Conservation (phyloP, 2,113 vertebrate genomes). For the Chunga burmeisteri region DNA sequence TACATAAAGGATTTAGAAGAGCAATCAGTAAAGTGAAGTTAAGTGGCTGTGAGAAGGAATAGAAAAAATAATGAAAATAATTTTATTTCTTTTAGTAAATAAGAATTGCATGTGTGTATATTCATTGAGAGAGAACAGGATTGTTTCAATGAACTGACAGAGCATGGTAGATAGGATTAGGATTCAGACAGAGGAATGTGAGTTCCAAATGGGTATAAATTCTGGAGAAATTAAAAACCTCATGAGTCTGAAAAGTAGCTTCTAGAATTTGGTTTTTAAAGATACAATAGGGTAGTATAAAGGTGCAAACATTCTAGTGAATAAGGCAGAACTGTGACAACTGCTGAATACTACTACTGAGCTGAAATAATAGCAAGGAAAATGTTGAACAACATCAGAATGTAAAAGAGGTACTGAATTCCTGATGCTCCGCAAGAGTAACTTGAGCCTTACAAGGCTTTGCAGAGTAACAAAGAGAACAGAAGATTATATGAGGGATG, state of each 20-base stretch:
- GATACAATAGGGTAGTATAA: no score
- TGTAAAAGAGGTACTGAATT: background rate
- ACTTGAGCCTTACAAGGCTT: background rate
- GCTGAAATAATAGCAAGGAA: background rate
- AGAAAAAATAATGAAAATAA: slow-evolving; percentile 9
- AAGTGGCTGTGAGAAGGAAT: background rate
- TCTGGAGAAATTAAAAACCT: background rate
- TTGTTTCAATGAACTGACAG: background rate
- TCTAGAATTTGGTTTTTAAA: background rate
- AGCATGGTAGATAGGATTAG: background rate
- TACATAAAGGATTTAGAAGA: slow-evolving; percentile 15
- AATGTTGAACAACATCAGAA: background rate
- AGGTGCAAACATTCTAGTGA: background rate
- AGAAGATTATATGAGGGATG: background rate
- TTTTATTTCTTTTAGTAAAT: background rate
- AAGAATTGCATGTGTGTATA: background rate
- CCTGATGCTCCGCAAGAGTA: background rate
- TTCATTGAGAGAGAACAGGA: background rate
- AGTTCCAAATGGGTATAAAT: background rate
- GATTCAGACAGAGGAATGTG: background rate
- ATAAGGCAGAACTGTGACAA: background rate
- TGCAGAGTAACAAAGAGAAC: background rate
- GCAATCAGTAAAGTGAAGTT: background rate
- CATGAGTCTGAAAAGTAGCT: background rate
- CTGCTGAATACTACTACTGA: background rate